Base-by-base conservation (phyloP, 53 echinoderm and acorn worm genomes). In the Luidia sarsii region DNA sequence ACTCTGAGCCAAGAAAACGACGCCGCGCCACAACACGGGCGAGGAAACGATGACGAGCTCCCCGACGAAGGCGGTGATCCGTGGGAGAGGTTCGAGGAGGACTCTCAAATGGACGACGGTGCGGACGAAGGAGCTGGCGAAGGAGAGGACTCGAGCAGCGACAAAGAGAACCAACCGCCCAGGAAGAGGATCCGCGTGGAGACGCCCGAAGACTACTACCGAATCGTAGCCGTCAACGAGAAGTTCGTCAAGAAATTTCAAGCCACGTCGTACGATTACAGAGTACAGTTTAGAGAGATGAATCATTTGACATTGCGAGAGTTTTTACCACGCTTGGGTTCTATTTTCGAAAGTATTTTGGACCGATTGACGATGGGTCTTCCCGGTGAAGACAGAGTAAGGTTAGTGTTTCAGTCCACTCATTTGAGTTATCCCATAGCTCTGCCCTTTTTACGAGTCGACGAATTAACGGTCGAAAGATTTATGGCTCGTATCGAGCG, bases 381-480 rank as follows among this genome's bases (percentile, higher is more conserved):
- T 29, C 69, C 69, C 4, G 69, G 16, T 30, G 67, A 67, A 43
- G 48, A 67, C 67, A 48, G 68, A 27, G 68, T 50, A n/a, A 68
- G 68, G 33, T 68, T 68, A 31, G 49, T 68, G 68, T 68, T 68
- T 68, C 68, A 68, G 8, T 68, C 68, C 27, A 49, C 27, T 19
- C 32, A 68, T 49, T 68, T 50, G 14, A 31, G 49, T 50, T 50
- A 0, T 31, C 50, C 68, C 48, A 50, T 68, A 1, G 50, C 48
- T 28, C 18, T 68, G 1, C 49, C 68, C 2, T 68, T 68, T 68
- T 49, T 33, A 31, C 34, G 33, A 3, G 50, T 68, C 8, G 15
- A 64, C 35, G 39, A 64, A 48, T 68, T 68, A 31, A 68, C 68
- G 48, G 68, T 68, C 1, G 50, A 68, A 33, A 68, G 68, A 68